phyloP scores from a whole-genome alignment of 2,888 invertebrate species.

The Eupithecia dodoneata region DNA sequence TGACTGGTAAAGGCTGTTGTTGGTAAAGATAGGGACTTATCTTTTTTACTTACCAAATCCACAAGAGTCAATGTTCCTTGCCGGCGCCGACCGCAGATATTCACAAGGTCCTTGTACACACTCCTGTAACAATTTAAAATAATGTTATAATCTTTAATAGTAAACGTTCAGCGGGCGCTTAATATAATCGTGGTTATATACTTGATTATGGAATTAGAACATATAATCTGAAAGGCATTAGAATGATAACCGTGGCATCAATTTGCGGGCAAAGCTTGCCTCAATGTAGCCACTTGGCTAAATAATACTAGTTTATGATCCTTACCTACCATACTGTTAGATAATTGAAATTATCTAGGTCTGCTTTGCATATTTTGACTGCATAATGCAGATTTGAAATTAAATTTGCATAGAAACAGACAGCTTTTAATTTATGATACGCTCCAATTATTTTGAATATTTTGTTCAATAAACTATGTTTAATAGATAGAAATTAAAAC shows the following conservation, averaged over 20 bases:
- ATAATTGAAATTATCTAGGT: conserved; percentile 8
- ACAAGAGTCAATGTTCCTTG: conserved; percentile 85
- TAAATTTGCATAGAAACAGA: conserved; percentile 4
- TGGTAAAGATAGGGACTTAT: background rate
- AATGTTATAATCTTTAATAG: background rate
- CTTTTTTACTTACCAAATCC: conserved; percentile 82
- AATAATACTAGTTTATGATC: conserved; percentile 2
- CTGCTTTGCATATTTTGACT: conserved; percentile 13
- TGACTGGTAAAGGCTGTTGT: background rate
- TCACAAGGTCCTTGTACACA: conserved; percentile 82
- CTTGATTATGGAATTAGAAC: background rate
- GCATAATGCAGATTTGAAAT: conserved; percentile 4
- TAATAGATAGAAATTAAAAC: too few species aligned
- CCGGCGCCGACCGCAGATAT: conserved; percentile 89
- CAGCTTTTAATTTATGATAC: conserved; percentile 4
- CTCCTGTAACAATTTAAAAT: conserved; percentile 61
- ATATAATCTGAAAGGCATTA: background rate
- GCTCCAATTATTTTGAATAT: conserved; percentile 8
- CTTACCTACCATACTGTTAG: background rate
- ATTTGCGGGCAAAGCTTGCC: background rate
- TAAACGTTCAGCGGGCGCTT: background rate
- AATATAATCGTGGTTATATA: background rate
- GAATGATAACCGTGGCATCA: background rate
- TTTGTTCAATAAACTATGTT: background rate
- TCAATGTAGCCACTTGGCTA: background rate